Evolutionary conservation across 1,140 invertebrate genomes (phyloP).

Genomic region (Polypedilum pembai): DNA sequence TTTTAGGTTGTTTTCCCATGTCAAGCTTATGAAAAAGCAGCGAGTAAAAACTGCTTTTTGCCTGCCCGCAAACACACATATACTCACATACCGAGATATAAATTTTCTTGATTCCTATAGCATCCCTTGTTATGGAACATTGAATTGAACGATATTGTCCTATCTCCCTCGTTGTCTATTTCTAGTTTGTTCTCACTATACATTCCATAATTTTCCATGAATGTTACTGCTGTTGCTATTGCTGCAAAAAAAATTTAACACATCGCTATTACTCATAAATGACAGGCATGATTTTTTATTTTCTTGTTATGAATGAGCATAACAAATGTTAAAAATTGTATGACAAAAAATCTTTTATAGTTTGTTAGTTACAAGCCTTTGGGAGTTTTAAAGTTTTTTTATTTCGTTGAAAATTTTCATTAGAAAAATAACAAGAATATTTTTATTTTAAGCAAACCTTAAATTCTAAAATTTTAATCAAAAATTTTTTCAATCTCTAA

Average conservation of each 20-base stretch:
- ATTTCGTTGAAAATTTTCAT: too few relatives aligned
- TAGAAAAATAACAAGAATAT: too few relatives aligned
- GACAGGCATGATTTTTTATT: background rate
- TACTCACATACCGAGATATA: background rate
- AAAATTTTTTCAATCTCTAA: background rate
- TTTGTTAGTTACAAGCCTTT: too few relatives aligned
- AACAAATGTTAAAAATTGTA: background rate
- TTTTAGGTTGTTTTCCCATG: slow-evolving; percentile 8
- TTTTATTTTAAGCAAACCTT: too few relatives aligned
- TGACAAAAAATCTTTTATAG: background rate
- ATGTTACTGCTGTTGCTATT: background rate
- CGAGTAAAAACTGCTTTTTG: background rate
- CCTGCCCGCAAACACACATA: background rate
- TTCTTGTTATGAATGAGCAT: background rate
- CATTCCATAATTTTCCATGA: background rate
- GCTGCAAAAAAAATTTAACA: background rate
- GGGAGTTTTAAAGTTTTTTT: too few relatives aligned
- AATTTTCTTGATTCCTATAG: background rate
- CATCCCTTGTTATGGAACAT: background rate
- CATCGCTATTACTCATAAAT: background rate
- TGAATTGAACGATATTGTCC: slow-evolving; percentile 5
- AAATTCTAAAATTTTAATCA: too few relatives aligned
- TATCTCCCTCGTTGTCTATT: background rate
- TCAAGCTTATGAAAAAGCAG: slow-evolving; percentile 10
- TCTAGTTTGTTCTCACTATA: background rate